phyloP scores from a whole-genome alignment of 1,140 invertebrate genomes.

The Zaprionus capensis region DNA sequence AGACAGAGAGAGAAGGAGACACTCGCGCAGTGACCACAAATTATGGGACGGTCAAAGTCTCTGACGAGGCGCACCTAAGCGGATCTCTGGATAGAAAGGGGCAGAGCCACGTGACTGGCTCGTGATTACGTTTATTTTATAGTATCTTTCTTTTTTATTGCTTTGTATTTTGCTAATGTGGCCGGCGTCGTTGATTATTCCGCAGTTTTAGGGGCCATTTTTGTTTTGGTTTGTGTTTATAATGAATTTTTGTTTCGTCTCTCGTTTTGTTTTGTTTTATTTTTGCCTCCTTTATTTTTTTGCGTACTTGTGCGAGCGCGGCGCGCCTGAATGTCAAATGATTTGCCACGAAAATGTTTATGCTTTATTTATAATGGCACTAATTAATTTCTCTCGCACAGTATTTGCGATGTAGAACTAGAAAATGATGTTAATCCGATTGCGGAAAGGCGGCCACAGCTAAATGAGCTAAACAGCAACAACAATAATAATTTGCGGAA shows the following conservation, averaged over 20 bases:
- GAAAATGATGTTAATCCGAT: conserved; percentile 71
- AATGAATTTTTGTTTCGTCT: conserved; percentile 25
- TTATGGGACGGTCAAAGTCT: conserved; percentile 32
- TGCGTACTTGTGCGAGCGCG: conserved; percentile 41
- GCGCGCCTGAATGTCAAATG: conserved; percentile 76
- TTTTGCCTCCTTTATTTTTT: conserved; percentile 22
- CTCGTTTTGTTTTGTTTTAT: conserved; percentile 18
- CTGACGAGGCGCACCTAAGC: neutral
- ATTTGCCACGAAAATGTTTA: conserved; percentile 69
- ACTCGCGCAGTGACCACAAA: conserved; percentile 19
- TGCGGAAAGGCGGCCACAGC: conserved; percentile 44
- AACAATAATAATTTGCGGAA: conserved; percentile 77
- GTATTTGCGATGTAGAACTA: conserved; percentile 30
- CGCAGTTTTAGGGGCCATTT: conserved; percentile 36
- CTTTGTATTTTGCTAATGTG: conserved; percentile 33
- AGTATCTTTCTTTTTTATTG: neutral
- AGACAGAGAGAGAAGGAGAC: conserved; percentile 7
- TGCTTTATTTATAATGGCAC: conserved; percentile 77
- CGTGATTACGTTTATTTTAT: conserved; percentile 39
- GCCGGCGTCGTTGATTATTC: conserved; percentile 45
- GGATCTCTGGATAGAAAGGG: conserved; percentile 1
- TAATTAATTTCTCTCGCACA: conserved; percentile 69
- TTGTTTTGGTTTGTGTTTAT: conserved; percentile 56
- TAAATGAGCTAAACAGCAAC: conserved; percentile 32
- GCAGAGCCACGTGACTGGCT: conserved; percentile 59